These are phyloP conservation scores for Istiophorus platypterus DNA, from an alignment of 2,113 vertebrate genomes.

Conservation along the genomic window DNA sequence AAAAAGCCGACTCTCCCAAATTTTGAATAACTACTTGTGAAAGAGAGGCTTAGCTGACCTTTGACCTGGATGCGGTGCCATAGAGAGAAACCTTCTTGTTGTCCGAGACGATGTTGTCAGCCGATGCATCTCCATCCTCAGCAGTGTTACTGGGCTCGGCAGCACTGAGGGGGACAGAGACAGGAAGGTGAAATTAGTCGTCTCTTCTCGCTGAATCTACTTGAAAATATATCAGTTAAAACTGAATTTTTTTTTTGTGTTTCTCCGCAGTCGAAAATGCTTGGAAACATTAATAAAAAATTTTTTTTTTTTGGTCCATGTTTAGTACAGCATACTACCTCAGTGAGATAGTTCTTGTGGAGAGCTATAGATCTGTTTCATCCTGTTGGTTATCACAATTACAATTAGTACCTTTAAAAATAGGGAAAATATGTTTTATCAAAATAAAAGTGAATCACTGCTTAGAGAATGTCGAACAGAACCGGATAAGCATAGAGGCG, in stretches of 20 bases:
- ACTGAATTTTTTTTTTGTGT: background rate
- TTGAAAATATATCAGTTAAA: background rate
- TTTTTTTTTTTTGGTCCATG: background rate
- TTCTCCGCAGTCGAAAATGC: background rate
- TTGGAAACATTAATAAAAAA: background rate
- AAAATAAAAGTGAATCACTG: slow-evolving; percentile 51
- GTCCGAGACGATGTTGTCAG: background rate
- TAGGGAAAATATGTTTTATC: background rate
- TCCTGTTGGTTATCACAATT: background rate
- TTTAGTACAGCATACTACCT: background rate
- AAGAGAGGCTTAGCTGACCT: slow-evolving; percentile 74
- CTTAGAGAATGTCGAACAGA: slow-evolving; percentile 56
- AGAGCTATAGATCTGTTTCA: background rate
- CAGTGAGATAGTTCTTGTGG: background rate
- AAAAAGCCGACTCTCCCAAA: background rate
- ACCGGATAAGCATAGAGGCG: slow-evolving; percentile 57
- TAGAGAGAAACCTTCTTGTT: slow-evolving; percentile 57
- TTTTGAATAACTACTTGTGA: slow-evolving; percentile 9
- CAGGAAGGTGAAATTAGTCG: background rate
- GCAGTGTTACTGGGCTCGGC: slow-evolving; percentile 14
- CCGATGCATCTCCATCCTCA: slow-evolving; percentile 6
- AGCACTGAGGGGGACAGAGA: slow-evolving; percentile 50
- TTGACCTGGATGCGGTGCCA: slow-evolving; percentile 71
- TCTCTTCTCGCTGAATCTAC: background rate
- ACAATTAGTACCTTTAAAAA: background rate